Base-by-base conservation (phyloP, 2,113 vertebrate genomes). In the Marmota flaviventris region DNA sequence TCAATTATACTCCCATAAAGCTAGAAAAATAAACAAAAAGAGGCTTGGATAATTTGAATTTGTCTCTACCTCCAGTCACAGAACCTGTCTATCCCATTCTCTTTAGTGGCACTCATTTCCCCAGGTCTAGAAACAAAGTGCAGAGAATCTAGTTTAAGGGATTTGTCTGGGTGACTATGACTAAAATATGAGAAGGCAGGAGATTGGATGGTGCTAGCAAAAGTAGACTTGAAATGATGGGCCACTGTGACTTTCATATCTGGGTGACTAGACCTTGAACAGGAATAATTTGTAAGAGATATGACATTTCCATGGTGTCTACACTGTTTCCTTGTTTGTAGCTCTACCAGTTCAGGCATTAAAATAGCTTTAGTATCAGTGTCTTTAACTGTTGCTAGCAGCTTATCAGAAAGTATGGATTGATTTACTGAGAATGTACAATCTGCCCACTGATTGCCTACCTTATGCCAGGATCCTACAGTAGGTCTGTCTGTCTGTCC, bases 321-420 rank as follows among this genome's bases (percentile, higher is more conserved):
- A 13, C 12, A 84, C 14, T 81, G 11, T 82, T 93, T 96, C 32
- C n/a, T 91, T 93, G 51, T 90, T 96, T 92, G 42, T 94, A 91
- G 61, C 77, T 90, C 51, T 94, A 9, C 86, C 69, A 93, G 24
- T 87, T 95, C 58, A 72, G n/a, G 67, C n/a, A 77, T 93, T 17
- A 95, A 20, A 88, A 93, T n/a, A 88, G 14, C 45, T 86, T 88
- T 82, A 73, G 24, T 92, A 39, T 81, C 29, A 89, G n/a, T 82
- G 16, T 92, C 75, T 94, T 96, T 85, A 53, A 95, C 61, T 82
- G 51, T 83, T 78, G 20, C 48, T 82, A 95, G 39, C 27, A 95
- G 51, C 17, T 87, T 93, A 81, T 45, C 34, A 77, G 92, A 91
- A 89, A 77, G 53, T 4, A 42, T 91, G 17, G 6, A 51, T 93